Evolutionary conservation across 2,113 vertebrate species (phyloP).

Genomic region (Chionomys nivalis): DNA sequence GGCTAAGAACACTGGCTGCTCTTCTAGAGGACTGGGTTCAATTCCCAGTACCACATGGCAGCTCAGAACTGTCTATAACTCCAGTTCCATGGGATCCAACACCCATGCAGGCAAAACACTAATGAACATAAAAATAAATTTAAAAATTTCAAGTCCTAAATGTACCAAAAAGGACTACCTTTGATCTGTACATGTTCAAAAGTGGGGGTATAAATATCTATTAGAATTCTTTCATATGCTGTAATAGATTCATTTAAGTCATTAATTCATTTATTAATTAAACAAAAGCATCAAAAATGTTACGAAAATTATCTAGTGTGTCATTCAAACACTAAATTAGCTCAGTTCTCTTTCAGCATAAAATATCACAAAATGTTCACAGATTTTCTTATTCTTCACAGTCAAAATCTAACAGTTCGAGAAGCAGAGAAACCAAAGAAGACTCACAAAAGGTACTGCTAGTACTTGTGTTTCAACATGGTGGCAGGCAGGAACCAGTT

Average conservation of each 20-base stretch:
- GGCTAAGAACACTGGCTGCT: no score
- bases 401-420: conserved; percentile 80
- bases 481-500: neutral
- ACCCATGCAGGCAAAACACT: no score
- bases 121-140: no score
- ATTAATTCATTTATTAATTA: conserved; percentile 41
- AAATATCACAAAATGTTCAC: conserved; percentile 15
- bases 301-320: conserved; percentile 16
- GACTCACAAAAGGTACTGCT: conserved; percentile 70
- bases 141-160: neutral
- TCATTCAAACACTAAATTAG: conserved; percentile 7
- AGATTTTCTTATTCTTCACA: conserved; percentile 73
- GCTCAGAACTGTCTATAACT: no score
- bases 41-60: no score
- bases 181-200: neutral
- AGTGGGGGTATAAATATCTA: neutral
- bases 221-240: neutral
- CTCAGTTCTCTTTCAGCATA: neutral
- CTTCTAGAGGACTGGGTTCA: no score
- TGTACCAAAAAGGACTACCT: conserved; percentile 16
- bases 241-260: neutral
- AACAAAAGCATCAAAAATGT: conserved; percentile 45
- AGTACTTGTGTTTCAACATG: neutral
- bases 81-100: no score
- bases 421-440: conserved; percentile 66